Base-by-base conservation (phyloP, 2,113 vertebrate genomes). In the Onychostoma macrolepis region DNA sequence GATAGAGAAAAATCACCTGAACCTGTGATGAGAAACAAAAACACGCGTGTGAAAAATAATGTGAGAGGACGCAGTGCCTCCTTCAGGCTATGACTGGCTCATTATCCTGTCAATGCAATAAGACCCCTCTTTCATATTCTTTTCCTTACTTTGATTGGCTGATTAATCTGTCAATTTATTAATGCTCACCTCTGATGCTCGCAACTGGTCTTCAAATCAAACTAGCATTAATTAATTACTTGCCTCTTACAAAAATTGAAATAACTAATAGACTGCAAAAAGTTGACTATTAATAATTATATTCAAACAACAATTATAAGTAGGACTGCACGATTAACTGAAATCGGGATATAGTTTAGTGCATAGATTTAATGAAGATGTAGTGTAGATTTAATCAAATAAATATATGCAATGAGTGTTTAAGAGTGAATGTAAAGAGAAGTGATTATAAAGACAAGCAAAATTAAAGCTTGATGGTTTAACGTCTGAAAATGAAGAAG, bases 1-100 rank as follows among this genome's bases (percentile, higher is more conserved):
- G 94, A 89, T 94, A 96, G 79, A 81, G 85, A 84, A 89, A 92
- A 85, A 95, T 85, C 77, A 94, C 94, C 76, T 95, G 95, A 82
- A 94, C 94, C 95, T 96, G 88, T 85, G 76, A 24, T 87, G 81
- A 91, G 38, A 88, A 26, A 89, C 1, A 80, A 2, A 78, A 1
- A 45, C 28, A 79, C 6, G 61, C 5, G 33, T 50, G 28, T 53
- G 5, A 74, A 75, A 75, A 8, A 75, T 45, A 24, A 75, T 3
- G 21, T 4, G 21, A 74, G 71, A 74, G 9, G 72, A 36, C 1
- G 4, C 48, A 79, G 19, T 58, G 21, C 21, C 56, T 58, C 56
- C 56, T 24, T 58, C 7, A 58, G 17, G 77, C 6, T n/a, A 26
- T 24, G 10, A 24, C 28, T 36, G 28, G 48, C 9, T 33, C 17